Evolutionary conservation across 1,140 invertebrate species (phyloP), one percentile per base, ranked within the genome.

Genomic region (Euwallacea similis): DNA sequence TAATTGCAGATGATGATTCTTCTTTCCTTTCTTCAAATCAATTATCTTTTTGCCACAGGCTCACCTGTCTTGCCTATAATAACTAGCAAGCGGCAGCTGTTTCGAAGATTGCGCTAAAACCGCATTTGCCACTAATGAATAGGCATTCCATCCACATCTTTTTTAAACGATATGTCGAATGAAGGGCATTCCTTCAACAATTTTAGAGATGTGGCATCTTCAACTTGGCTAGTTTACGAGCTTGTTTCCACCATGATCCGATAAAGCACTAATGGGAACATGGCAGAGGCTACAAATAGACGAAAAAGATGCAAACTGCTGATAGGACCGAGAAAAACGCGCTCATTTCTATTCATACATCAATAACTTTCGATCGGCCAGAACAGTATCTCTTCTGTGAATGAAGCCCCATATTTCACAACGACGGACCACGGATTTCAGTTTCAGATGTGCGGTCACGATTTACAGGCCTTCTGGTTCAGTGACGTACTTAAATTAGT

Each of bases 281-380:
- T 67, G 54, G 13, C 16, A 44, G n/a, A 16, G 54, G 58, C 65
- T 67, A 46, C 54, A 67, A 67, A 67, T 44, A 58, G 65, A 21
- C 54, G 11, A 43, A 67, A 67, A 41, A 56, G 65, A 67, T 67
- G 11, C n/a, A 41, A 41, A 41, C 13, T 41, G 41, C 9, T n/a
- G 65, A 58, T 56, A 67, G 7, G 15, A 64, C 15, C 9, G 54
- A 59, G 41, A 67, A 66, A 66, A 54, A 55, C 33, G 54, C 46
- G n/a, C 46, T 41, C 61, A 67, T 67, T 58, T 58, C 65, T 67
- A 67, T 67, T 59, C 65, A 67, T 67, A 67, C 65, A 67, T 67
- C 65, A 67, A 67, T 67, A 67, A 67, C 65, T 67, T 56, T 42
- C 53, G 65, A 67, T 44, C 65, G 65, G 42, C 65, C 42, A 56